A percentile compares a stretch with the other conserved stretches of the same genome.
These are phyloP conservation scores for Leptobrachium leishanense DNA, from an alignment of 2,113 vertebrate genomes.

Conservation along the genomic window DNA sequence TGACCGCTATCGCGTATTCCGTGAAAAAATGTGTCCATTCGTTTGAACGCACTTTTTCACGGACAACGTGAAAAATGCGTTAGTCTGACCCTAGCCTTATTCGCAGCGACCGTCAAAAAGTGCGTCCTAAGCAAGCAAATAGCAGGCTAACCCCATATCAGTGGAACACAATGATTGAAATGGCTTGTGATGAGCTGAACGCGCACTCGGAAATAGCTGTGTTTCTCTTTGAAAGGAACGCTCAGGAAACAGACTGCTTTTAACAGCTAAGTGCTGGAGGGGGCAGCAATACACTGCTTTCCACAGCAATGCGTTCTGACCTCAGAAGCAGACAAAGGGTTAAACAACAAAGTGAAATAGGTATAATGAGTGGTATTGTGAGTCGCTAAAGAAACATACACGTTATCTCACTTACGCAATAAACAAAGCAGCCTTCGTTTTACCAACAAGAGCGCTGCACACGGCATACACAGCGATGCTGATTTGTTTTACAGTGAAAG, in stretches of 20 bases:
- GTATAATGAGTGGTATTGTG: slow-evolving; percentile 19
- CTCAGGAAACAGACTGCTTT: slow-evolving; percentile 20
- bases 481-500: neutral
- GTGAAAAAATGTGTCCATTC: too few species aligned
- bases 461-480: slow-evolving; percentile 7
- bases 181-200: too few species aligned
- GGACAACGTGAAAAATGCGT: too few species aligned
- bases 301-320: neutral
- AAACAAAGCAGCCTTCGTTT: slow-evolving; percentile 33
- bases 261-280: slow-evolving; percentile 36
- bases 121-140: too few species aligned
- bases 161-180: too few species aligned
- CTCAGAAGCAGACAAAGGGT: neutral
- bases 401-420: slow-evolving; percentile 29
- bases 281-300: slow-evolving; percentile 38
- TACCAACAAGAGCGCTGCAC: slow-evolving; percentile 13
- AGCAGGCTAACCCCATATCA: too few species aligned
- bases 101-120: too few species aligned
- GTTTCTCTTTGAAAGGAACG: neutral
- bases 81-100: too few species aligned
- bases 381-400: slow-evolving; percentile 29
- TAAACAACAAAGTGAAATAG: slow-evolving; percentile 1
- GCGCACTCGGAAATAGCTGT: too few species aligned
- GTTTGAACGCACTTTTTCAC: too few species aligned
- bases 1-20: too few species aligned